Evolutionary conservation across 2,888 invertebrate species (phyloP).

Genomic region (Morpho achilles): DNA sequence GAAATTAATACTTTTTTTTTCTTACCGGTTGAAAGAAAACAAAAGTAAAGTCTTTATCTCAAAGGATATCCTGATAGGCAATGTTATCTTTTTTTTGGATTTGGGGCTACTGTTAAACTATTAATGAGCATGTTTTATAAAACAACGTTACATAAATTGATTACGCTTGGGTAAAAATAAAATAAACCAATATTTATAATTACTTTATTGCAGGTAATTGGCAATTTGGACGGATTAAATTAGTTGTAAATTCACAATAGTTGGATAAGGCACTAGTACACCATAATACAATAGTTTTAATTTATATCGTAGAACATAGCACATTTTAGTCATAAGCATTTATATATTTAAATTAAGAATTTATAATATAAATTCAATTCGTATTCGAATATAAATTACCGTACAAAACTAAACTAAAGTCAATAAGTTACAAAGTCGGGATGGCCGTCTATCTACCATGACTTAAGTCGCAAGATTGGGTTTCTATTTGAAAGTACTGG

Average conservation of each 20-base stretch:
- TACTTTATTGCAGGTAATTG: constrained; percentile 65
- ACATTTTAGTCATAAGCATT: constrained; percentile 57
- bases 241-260: constrained; percentile 43
- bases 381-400: constrained; percentile 66
- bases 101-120: no score
- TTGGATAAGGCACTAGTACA: constrained; percentile 59
- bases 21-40: no score
- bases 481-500: constrained; percentile 77
- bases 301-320: constrained; percentile 52
- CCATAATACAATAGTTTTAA: constrained; percentile 51
- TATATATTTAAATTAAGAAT: constrained; percentile 62
- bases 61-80: no score
- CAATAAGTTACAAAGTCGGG: constrained; percentile 79
- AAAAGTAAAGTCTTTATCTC: no score
- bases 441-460: constrained; percentile 78
- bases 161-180: no score
- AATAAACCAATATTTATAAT: constrained; percentile 34
- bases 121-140: no score
- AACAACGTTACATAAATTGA: no score
- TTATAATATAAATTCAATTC: constrained; percentile 68
- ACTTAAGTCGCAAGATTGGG: constrained; percentile 78
- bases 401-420: constrained; percentile 59
- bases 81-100: no score
- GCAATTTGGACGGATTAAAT: constrained; percentile 63
- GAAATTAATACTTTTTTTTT: no score